Evolutionary conservation across 2,113 vertebrate species (phyloP).

Genomic region (Gallinago media): DNA sequence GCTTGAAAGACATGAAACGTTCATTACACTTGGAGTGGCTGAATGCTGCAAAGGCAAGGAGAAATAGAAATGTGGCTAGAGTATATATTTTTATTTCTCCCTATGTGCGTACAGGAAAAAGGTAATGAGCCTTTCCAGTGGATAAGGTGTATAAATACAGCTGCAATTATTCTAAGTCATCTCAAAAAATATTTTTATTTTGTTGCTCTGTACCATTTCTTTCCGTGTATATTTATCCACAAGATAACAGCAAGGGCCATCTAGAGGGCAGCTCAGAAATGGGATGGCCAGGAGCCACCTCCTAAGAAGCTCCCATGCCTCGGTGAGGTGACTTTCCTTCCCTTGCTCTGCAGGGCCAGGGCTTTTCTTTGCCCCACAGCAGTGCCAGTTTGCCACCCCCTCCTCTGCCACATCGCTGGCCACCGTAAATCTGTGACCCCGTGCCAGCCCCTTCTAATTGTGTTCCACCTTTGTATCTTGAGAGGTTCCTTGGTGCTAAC

Average conservation of each 20-base stretch:
- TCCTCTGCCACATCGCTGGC: accelerated
- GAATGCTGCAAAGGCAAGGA: constrained; percentile 4
- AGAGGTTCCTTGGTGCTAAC: not conserved
- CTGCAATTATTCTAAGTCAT: not conserved
- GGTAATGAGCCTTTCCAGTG: not conserved
- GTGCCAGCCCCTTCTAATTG: accelerated
- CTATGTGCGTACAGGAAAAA: not conserved
- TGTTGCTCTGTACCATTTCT: not conserved
- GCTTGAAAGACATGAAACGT: constrained; percentile 44
- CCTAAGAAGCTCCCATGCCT: not conserved
- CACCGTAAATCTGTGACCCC: not conserved
- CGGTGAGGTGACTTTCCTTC: accelerated
- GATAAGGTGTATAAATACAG: constrained; percentile 29
- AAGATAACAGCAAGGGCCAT: constrained; percentile 42
- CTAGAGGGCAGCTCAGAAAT: constrained; percentile 9
- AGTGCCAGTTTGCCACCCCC: not conserved
- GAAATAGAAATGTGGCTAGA: not conserved
- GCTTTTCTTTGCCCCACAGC: not conserved
- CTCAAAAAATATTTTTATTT: not conserved
- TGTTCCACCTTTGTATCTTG: not conserved
- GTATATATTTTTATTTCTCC: constrained; percentile 14
- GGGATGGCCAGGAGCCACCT: not conserved
- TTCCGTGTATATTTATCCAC: not conserved
- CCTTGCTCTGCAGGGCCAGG: not conserved
- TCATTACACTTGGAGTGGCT: not conserved